Evolutionary conservation across 2,113 vertebrate species (phyloP).

Genomic region (Scartelaos histophorus): DNA sequence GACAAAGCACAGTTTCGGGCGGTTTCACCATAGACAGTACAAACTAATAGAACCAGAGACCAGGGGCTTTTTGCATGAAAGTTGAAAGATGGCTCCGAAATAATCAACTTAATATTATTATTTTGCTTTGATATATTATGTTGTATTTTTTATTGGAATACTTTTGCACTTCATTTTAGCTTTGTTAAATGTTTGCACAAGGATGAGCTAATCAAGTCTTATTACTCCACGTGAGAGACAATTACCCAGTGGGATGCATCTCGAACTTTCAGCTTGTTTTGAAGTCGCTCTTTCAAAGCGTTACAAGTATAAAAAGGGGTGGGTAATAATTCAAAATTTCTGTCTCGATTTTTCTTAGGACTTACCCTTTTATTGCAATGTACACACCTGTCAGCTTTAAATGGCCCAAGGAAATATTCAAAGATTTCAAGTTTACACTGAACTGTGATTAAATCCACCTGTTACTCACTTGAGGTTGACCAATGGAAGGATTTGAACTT

Average conservation of each 20-base stretch:
- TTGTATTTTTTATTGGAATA: neutral
- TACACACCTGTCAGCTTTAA: too few species aligned
- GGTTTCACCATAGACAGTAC: slow-evolving; percentile 12
- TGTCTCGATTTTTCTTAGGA: neutral
- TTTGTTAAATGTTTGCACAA: neutral
- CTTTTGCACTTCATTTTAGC: slow-evolving; percentile 3
- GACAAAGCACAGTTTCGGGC: slow-evolving; percentile 47
- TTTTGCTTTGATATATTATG: neutral
- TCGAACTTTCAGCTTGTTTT: neutral
- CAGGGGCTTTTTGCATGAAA: neutral
- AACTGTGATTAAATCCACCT: too few species aligned
- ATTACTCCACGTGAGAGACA: neutral
- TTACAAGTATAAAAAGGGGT: neutral
- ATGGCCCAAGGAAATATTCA: neutral
- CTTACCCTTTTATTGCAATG: neutral
- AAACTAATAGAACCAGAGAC: slow-evolving; percentile 3
- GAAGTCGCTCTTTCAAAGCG: neutral
- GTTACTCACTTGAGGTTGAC: neutral
- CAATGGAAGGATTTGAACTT: too few species aligned
- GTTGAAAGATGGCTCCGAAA: neutral
- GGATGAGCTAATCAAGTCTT: neutral
- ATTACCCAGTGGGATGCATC: neutral
- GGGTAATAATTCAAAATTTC: neutral
- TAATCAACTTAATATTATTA: neutral
- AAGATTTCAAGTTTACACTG: neutral